Base-by-base conservation (phyloP, 2,797 vertebrate species). In the Vireo griseus region DNA sequence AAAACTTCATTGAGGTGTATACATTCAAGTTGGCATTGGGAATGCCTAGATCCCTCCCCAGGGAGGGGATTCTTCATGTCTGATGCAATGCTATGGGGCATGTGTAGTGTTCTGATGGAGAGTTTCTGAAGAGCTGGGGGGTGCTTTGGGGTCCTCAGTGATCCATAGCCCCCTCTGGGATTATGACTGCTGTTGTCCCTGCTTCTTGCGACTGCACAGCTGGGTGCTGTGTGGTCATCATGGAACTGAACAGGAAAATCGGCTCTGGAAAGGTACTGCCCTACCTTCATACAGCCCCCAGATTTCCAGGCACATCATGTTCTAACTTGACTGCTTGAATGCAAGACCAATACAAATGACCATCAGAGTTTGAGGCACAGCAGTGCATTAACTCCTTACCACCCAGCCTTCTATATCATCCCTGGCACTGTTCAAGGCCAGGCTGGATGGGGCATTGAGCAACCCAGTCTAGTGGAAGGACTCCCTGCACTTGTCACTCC, bases 1-100 rank as follows among this genome's bases (percentile, higher is more conserved):
- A 25, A 40, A 33, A 29, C 12, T 19, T 82, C 15, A 13, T 19
- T 0, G 0, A 26, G 50, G 11, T 67, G 26, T 12, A 13, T 9
- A 14, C 29, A 11, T 63, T 33, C 29, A 19, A 25, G 29, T 1
- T 25, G 58, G 42, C 16, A 22, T 6, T 47, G 42, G 10, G 67
- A 63, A 63, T 33, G 29, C 42, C 40, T 39, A 5, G 19, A 18
- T 33, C 67, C 12, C 16, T 31, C 19, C 22, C 19, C 29, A 63
- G 13, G 50, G 15, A 68, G 35, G 2, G 10, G 29, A 29, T 33
- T 40, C 20, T 29, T 45, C 0, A 0, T 61, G 22, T 54, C 33
- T 47, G 58, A 22, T 25, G 35, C 42, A 63, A 55, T 24, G 25
- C 42, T 29, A 16, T 33, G 15, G 24, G 19, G 10, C 40, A n/a